These are phyloP conservation scores for Cyclophora albipunctata DNA, from an alignment of 2,888 invertebrate species.

Conservation along the genomic window DNA sequence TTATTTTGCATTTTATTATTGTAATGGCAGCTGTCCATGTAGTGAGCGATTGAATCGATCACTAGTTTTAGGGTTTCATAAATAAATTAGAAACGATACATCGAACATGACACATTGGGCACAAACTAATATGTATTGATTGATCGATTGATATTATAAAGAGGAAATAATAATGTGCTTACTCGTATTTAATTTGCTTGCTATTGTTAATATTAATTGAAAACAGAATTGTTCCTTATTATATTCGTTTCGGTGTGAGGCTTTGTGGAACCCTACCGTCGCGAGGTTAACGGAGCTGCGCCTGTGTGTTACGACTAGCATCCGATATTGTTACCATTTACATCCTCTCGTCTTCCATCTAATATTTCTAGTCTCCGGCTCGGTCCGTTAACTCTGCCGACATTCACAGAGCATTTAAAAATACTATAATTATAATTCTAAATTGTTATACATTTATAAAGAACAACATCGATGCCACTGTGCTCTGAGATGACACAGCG, in stretches of 20 bases:
- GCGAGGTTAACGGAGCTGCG: slow-evolving; percentile 2
- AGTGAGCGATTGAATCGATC: slow-evolving; percentile 54
- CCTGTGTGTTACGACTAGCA: neutral
- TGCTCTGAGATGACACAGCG: slow-evolving; percentile 55
- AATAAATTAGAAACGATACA: slow-evolving; percentile 66
- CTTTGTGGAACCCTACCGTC: slow-evolving; percentile 51
- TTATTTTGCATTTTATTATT: slow-evolving; percentile 72
- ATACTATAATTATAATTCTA: slow-evolving; percentile 15
- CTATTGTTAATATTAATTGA: slow-evolving; percentile 39
- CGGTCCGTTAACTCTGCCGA: slow-evolving; percentile 23
- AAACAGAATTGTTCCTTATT: slow-evolving; percentile 45
- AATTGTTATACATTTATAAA: slow-evolving; percentile 26
- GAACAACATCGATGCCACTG: slow-evolving; percentile 69
- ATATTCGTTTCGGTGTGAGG: slow-evolving; percentile 36
- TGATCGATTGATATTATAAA: slow-evolving; percentile 25
- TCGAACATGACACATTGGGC: slow-evolving; percentile 75
- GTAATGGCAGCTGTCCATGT: slow-evolving; percentile 72
- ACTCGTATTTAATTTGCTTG: slow-evolving; percentile 51
- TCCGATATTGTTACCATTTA: slow-evolving; percentile 8
- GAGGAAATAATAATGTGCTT: slow-evolving; percentile 33
- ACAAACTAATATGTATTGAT: slow-evolving; percentile 49
- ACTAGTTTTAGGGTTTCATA: slow-evolving; percentile 63
- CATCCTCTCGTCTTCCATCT: slow-evolving; percentile 7
- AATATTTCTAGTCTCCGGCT: slow-evolving; percentile 12
- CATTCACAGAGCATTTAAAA: slow-evolving; percentile 51